Evolutionary conservation across 2,888 invertebrate species (phyloP).

Genomic region (Nemotelus nigrinus): DNA sequence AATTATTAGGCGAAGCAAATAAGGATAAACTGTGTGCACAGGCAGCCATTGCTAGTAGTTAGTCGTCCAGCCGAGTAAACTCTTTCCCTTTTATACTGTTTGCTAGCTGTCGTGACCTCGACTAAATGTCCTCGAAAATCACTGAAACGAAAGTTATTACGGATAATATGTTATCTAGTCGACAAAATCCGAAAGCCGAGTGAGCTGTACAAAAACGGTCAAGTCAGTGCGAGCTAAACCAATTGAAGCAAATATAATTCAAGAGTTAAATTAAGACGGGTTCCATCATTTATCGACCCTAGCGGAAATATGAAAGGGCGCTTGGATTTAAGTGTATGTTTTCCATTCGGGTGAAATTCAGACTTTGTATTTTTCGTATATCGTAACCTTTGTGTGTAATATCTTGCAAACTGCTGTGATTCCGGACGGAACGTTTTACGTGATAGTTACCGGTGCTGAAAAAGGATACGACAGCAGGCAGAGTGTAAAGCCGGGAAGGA

Average conservation of each 20-base stretch:
- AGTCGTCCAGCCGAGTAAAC: too few relatives aligned
- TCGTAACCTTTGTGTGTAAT: background rate
- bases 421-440: background rate
- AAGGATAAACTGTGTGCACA: slow-evolving; percentile 4
- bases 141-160: slow-evolving; percentile 38
- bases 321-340: background rate
- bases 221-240: slow-evolving; percentile 20
- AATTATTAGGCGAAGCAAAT: slow-evolving; percentile 32
- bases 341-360: background rate
- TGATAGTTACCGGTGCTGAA: background rate
- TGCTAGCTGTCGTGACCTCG: slow-evolving; percentile 14
- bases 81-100: background rate
- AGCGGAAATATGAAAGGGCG: background rate
- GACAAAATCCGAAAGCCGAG: background rate
- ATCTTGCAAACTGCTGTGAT: background rate
- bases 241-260: slow-evolving; percentile 31
- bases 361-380: background rate
- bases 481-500: too few relatives aligned
- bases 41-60: background rate
- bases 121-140: slow-evolving; percentile 38
- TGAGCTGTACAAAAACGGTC: slow-evolving; percentile 34
- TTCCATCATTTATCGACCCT: background rate
- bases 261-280: slow-evolving; percentile 16
- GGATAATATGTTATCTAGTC: slow-evolving; percentile 35
- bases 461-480: background rate